Percentiles rank a stretch among this genome's conserved stretches.
Conservation (phyloP, 2,113 vertebrate species). For the Mobula birostris region DNA sequence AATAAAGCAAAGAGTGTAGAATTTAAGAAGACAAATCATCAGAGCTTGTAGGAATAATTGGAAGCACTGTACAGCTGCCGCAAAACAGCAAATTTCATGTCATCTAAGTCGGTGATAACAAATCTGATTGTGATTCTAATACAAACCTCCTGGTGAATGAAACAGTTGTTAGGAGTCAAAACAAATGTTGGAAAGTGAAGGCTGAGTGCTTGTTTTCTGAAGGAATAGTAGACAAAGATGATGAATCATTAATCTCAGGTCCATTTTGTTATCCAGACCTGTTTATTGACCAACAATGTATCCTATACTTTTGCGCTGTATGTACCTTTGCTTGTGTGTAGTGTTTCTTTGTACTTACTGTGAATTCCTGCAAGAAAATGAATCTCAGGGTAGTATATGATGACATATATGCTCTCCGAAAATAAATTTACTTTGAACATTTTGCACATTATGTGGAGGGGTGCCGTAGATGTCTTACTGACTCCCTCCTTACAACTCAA, state of each 20-base stretch:
- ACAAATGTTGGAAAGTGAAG: neutral
- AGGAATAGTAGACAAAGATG: neutral
- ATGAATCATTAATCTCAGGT: neutral
- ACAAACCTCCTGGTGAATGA: neutral
- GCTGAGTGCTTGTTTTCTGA: neutral
- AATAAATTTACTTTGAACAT: too few species aligned
- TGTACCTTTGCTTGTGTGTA: too few species aligned
- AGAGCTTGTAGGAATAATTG: neutral
- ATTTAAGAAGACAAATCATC: neutral
- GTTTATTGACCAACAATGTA: neutral
- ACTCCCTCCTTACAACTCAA: neutral
- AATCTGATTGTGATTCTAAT: neutral
- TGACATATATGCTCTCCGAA: too few species aligned
- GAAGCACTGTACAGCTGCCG: too few species aligned
- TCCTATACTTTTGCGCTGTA: neutral
- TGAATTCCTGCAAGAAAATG: too few species aligned
- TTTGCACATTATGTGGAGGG: neutral
- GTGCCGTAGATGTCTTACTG: neutral
- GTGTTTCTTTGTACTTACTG: too few species aligned
- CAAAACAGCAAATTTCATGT: too few species aligned
- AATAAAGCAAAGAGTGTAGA: neutral
- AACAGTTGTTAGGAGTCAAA: neutral
- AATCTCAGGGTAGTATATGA: too few species aligned
- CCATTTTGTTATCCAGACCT: neutral
- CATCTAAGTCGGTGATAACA: too few species aligned